These are phyloP conservation scores for Latheticus oryzae DNA, from an alignment of 2,888 invertebrate species.

Conservation along the genomic window DNA sequence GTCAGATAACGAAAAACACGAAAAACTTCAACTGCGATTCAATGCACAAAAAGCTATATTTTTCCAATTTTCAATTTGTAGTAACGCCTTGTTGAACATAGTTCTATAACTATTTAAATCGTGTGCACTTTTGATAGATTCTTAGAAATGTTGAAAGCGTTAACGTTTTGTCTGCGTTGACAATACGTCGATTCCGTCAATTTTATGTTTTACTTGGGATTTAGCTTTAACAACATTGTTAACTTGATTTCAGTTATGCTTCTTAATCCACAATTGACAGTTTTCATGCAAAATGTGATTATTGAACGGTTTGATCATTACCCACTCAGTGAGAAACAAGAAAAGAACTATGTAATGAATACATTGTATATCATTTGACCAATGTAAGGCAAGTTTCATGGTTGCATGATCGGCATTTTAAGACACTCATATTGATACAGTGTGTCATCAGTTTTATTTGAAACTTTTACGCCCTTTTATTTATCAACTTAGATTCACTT, in stretches of 20 bases:
- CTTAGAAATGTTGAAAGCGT: constrained; percentile 24
- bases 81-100: constrained; percentile 35
- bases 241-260: constrained; percentile 20
- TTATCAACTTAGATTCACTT: constrained; percentile 12
- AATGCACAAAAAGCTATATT: too few species aligned
- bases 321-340: constrained; percentile 9
- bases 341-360: constrained; percentile 44
- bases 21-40: too few species aligned
- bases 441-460: constrained; percentile 38
- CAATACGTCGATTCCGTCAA: constrained; percentile 13
- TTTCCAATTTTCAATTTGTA: too few species aligned
- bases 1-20: constrained; percentile 13
- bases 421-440: constrained; percentile 45
- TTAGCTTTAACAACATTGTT: constrained; percentile 28
- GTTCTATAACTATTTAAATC: constrained; percentile 31
- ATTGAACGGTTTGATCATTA: constrained; percentile 1
- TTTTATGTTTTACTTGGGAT: constrained; percentile 20
- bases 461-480: constrained; percentile 33
- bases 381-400: constrained; percentile 46
- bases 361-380: constrained; percentile 47
- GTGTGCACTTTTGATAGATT: constrained; percentile 31
- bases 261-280: constrained; percentile 18
- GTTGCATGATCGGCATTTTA: constrained; percentile 48
- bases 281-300: constrained; percentile 8
- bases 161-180: constrained; percentile 22